A percentile compares a stretch with the other conserved stretches of the same genome.
Conservation (phyloP, 2,113 vertebrate genomes). For the Ascaphus truei region DNA sequence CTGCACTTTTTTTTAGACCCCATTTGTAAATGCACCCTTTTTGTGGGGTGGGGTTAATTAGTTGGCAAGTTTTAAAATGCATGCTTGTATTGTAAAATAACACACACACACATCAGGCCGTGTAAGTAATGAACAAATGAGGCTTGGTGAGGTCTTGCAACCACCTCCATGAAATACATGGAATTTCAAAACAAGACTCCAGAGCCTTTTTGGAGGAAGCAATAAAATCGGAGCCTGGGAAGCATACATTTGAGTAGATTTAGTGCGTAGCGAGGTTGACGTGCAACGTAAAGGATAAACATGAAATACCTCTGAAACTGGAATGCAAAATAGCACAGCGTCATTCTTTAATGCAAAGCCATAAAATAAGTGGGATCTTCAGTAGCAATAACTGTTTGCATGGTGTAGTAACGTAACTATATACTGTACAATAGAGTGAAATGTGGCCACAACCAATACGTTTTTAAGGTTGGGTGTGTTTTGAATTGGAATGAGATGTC, state of each 20-base stretch:
- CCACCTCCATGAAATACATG: not conserved
- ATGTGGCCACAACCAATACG: slow-evolving; percentile 61
- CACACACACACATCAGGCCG: not conserved
- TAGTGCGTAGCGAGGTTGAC: slow-evolving; percentile 57
- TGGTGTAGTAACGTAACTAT: slow-evolving; percentile 71
- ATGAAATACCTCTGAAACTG: slow-evolving; percentile 77
- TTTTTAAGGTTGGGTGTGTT: too few relatives aligned
- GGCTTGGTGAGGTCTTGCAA: not conserved
- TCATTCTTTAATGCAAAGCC: slow-evolving; percentile 81
- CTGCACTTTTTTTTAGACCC: not conserved
- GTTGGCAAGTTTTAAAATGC: not conserved
- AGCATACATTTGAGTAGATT: slow-evolving; percentile 52
- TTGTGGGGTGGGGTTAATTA: not conserved
- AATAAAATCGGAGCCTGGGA: slow-evolving; percentile 39
- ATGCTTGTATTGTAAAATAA: slow-evolving; percentile 6
- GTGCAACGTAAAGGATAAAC: slow-evolving; percentile 41
- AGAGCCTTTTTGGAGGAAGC: slow-evolving; percentile 22
- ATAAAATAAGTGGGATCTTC: slow-evolving; percentile 80
- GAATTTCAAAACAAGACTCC: not conserved
- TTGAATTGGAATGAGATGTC: too few relatives aligned
- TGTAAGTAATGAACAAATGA: not conserved
- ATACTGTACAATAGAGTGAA: slow-evolving; percentile 58
- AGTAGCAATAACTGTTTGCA: slow-evolving; percentile 94
- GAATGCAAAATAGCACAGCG: slow-evolving; percentile 78
- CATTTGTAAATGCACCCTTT: not conserved